phyloP scores from a whole-genome alignment of 2,888 invertebrate genomes.

The Epicampocera succincta region DNA sequence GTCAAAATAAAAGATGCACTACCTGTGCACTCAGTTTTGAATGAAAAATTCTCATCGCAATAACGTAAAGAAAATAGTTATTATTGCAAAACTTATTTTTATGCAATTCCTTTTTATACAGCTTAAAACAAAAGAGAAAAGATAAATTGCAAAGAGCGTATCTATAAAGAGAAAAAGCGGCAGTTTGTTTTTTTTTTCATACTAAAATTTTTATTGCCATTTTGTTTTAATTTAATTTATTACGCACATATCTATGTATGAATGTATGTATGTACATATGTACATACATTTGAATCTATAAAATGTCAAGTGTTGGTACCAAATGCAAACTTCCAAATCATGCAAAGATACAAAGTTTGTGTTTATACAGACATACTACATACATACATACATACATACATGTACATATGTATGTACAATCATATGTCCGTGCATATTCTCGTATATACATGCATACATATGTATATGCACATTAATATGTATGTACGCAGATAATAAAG shows the following conservation, averaged over 20 bases:
- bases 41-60: neutral
- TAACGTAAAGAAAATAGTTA: neutral
- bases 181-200: neutral
- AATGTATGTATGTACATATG: neutral
- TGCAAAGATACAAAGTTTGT: constrained; percentile 34
- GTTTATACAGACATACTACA: neutral
- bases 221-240: neutral
- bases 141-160: constrained; percentile 19
- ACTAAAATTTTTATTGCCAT: neutral
- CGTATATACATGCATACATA: neutral
- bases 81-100: constrained; percentile 1
- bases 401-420: too few species aligned
- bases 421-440: too few species aligned
- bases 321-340: constrained; percentile 7
- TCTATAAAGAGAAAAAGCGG: neutral
- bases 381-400: neutral
- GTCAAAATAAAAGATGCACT: constrained; percentile 2
- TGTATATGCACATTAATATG: too few species aligned
- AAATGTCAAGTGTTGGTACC: neutral
- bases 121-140: constrained; percentile 12
- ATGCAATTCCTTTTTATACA: constrained; percentile 7
- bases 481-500: neutral
- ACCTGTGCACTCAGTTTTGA: neutral
- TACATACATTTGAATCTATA: neutral
- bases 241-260: neutral